Evolutionary conservation across 2,797 vertebrate genomes (phyloP).

Genomic region (Cynodonichthys magdalenae): DNA sequence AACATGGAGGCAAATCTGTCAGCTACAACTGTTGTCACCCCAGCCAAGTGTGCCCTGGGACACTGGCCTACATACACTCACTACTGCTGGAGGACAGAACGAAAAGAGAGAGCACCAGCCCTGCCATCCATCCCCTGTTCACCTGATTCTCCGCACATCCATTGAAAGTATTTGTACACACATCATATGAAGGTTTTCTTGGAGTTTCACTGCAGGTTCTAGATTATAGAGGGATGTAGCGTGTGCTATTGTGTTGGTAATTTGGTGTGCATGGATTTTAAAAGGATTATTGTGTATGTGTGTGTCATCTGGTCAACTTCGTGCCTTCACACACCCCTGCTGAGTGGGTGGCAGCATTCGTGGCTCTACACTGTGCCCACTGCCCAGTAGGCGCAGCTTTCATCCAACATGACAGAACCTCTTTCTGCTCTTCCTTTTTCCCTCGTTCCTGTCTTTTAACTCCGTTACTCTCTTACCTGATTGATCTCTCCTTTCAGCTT

Average conservation of each 20-base stretch:
- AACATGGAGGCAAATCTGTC: conserved; percentile 86
- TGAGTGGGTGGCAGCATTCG: conserved; percentile 67
- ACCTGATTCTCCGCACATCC: conserved; percentile 36
- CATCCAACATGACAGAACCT: conserved; percentile 66
- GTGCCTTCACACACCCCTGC: conserved; percentile 60
- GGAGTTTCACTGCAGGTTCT: neutral
- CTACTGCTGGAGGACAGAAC: conserved; percentile 70
- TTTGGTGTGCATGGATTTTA: neutral
- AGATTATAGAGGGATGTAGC: neutral
- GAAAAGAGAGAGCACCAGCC: conserved; percentile 51
- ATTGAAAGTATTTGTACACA: conserved; percentile 6
- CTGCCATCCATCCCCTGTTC: conserved; percentile 44
- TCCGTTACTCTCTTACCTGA: conserved; percentile 44
- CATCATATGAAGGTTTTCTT: neutral
- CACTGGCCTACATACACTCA: conserved; percentile 85
- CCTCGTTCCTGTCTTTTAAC: conserved; percentile 45
- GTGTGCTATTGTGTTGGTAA: neutral
- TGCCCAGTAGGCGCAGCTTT: conserved; percentile 74
- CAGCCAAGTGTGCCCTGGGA: conserved; percentile 85
- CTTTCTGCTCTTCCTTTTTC: conserved; percentile 41
- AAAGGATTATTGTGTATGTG: conserved; percentile 20
- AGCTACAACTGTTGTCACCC: conserved; percentile 84
- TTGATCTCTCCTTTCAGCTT: conserved; percentile 55
- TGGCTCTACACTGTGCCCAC: conserved; percentile 51
- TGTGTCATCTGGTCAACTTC: conserved; percentile 65